Conservation (phyloP, 2,797 vertebrate genomes). For the Hoplostethus mediterraneus region DNA sequence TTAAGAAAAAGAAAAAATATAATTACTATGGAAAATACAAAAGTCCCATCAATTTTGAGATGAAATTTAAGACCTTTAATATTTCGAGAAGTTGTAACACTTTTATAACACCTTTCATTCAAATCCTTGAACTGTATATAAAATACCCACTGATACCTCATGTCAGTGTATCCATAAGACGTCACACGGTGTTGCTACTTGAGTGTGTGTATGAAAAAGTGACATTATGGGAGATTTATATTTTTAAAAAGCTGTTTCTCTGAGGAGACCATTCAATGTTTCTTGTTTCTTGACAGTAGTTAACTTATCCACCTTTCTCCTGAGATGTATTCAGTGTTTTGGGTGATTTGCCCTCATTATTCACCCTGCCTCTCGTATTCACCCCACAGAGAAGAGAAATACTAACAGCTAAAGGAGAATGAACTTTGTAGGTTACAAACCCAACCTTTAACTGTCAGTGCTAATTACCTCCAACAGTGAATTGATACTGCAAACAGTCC, state of each 20-base stretch:
- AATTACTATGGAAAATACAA: no score
- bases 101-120: not conserved
- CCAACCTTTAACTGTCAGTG: no score
- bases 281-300: no score
- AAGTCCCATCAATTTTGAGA: not conserved
- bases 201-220: not conserved
- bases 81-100: not conserved
- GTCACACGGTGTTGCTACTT: no score
- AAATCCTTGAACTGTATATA: not conserved
- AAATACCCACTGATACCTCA: not conserved
- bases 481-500: not conserved
- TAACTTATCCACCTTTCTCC: not conserved
- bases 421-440: no score
- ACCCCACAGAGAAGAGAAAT: not conserved
- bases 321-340: not conserved
- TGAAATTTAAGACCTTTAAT: not conserved
- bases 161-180: no score
- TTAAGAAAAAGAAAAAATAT: no score
- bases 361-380: not conserved
- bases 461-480: not conserved
- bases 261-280: not conserved
- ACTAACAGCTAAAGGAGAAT: no score
- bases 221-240: not conserved
- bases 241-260: not conserved
- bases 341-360: not conserved